Evolutionary conservation across 2,888 invertebrate genomes (phyloP).

Genomic region (Chaetogeoica ovagalla): DNA sequence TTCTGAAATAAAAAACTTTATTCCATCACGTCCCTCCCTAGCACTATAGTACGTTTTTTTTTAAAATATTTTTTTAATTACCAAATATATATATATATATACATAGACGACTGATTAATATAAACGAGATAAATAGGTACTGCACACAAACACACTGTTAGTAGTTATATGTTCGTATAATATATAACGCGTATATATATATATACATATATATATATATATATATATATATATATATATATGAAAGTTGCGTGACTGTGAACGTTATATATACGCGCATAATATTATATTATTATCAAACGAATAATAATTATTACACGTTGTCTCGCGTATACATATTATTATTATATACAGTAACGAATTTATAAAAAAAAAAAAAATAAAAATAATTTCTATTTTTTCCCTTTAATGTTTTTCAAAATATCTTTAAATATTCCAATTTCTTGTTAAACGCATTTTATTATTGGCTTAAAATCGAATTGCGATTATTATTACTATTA

Average conservation of each 20-base stretch:
- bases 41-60: constrained; percentile 7
- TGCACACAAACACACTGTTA: too few relatives aligned
- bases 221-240: constrained; percentile 14
- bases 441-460: too few relatives aligned
- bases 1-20: background rate
- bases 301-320: constrained; percentile 1
- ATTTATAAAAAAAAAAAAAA: constrained; percentile 3
- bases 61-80: constrained; percentile 35
- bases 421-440: background rate
- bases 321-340: background rate
- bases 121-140: constrained; percentile 32
- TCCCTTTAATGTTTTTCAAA: background rate
- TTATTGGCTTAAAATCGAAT: too few relatives aligned
- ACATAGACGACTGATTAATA: constrained; percentile 33
- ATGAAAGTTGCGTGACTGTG: constrained; percentile 41
- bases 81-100: background rate
- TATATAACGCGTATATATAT: too few relatives aligned
- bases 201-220: too few relatives aligned
- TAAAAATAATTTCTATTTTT: constrained; percentile 28
- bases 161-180: too few relatives aligned
- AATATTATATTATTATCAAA: constrained; percentile 20
- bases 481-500: too few relatives aligned
- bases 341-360: constrained; percentile 8
- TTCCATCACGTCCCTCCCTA: constrained; percentile 7
- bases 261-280: constrained; percentile 26